Evolutionary conservation across 2,888 invertebrate species (phyloP).

Genomic region (Scrobipalpa atriplicella): DNA sequence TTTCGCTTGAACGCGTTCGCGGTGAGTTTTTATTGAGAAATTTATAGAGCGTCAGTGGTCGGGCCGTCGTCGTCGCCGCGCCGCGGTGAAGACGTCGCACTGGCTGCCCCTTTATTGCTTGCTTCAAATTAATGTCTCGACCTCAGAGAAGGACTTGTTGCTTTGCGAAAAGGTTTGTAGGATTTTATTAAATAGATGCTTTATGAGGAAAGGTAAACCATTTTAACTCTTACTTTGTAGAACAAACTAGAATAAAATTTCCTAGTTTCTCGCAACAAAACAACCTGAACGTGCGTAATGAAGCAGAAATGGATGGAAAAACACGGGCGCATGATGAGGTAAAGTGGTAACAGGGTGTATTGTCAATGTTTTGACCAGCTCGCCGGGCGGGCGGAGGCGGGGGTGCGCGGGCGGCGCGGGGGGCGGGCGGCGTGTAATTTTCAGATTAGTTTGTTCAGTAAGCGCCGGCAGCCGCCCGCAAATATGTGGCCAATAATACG

Average conservation of each 20-base stretch:
- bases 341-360: conserved; percentile 42
- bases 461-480: conserved; percentile 60
- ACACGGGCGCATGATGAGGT: conserved; percentile 9
- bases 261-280: neutral
- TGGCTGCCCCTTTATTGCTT: conserved; percentile 78
- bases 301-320: neutral
- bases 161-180: conserved; percentile 73
- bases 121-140: conserved; percentile 80
- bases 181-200: conserved; percentile 65
- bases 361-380: conserved; percentile 62
- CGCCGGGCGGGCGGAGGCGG: conserved; percentile 40
- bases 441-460: conserved; percentile 80
- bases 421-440: conserved; percentile 66
- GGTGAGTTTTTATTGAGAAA: conserved; percentile 70
- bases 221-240: neutral
- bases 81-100: conserved; percentile 66
- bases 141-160: conserved; percentile 68
- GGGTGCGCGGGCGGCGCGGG: conserved; percentile 37
- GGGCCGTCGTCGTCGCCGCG: conserved; percentile 39
- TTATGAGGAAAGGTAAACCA: conserved; percentile 50
- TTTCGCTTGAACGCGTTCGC: conserved; percentile 48
- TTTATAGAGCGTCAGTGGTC: conserved; percentile 69
- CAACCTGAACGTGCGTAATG: neutral
- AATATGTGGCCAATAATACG: conserved; percentile 72
- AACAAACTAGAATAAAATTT: neutral